These are phyloP conservation scores for Pseudococcus longispinus DNA, from an alignment of 2,888 invertebrate species.

Conservation along the genomic window DNA sequence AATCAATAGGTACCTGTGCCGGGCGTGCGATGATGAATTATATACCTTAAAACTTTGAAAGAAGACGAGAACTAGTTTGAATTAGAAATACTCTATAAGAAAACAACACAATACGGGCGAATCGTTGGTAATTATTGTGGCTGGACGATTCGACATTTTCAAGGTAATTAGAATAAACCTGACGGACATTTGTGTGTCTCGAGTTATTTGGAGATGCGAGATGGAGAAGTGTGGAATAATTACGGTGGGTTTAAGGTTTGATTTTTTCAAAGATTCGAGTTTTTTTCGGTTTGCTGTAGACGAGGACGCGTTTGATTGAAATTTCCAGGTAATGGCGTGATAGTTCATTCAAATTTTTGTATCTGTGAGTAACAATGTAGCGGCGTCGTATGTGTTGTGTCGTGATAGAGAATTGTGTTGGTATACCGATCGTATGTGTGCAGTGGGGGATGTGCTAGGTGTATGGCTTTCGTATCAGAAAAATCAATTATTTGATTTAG, in stretches of 20 bases:
- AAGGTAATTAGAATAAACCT: constrained; percentile 41
- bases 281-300: not conserved
- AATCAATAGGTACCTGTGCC: not conserved
- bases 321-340: constrained; percentile 32
- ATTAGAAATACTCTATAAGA: not conserved
- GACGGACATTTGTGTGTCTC: constrained; percentile 33
- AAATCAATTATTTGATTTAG: not conserved
- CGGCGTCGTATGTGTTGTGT: not conserved
- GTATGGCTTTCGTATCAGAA: not conserved
- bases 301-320: not conserved
- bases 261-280: not conserved
- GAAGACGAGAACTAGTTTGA: not conserved
- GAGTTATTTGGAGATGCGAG: not conserved
- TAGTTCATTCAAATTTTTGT: constrained; percentile 12
- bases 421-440: not conserved
- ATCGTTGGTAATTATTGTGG: not conserved
- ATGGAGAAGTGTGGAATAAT: not conserved
- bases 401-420: not conserved
- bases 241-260: not conserved
- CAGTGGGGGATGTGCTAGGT: not conserved
- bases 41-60: not conserved
- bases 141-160: constrained; percentile 20
- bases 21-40: not conserved
- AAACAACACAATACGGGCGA: not conserved
- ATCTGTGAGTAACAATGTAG: not conserved